Evolutionary conservation across 2,113 vertebrate genomes (phyloP), one percentile per base, ranked within the genome.

Genomic region (Gadus chalcogrammus): DNA sequence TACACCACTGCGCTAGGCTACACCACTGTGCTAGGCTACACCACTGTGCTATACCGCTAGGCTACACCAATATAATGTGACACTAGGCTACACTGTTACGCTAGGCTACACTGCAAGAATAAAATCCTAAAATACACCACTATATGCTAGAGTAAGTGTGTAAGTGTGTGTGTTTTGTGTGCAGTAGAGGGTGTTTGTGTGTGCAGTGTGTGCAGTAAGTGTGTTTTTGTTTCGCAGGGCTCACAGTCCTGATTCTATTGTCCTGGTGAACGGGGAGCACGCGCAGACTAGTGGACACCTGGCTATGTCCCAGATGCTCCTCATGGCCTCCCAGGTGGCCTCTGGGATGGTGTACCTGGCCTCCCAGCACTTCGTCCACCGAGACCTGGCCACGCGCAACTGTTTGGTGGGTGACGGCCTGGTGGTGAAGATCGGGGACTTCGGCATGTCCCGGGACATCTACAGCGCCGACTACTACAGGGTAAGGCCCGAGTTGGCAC

Each of bases 381-480:
- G 97, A 83, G 97, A 99, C 91, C 91, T 99, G 91, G 97, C 97
- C 72, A 98, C 97, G 13, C 94, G 97, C 79, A 99, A 99, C 85
- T 99, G 97, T 86, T 94, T 99, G 84, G 97, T 99, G 1, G 97
- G 97, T 72, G 95, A 94, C 18, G 95, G 95, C 82, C 92, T 99
- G 61, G 91, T 98, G 80, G 97, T 99, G 79, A 99, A 99, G 94
- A 99, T 99, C 0, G 97, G 97, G 74, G 97, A 99, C 88, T 99
- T 99, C 27, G 97, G 97, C 88, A 99, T 99, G 97, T 99, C 97
- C 65, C 93, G 97, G 85, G 97, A 99, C 64, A 95, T 99, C 88
- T 99, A 99, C 91, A 99, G 96, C 93, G 98, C 95, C 1, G 97
- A 99, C 90, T 99, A 99, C 93, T 99, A 99, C 91, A 93, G 97